Evolutionary conservation across 1,140 invertebrate species (phyloP).

Genomic region (Liolophura sinensis): DNA sequence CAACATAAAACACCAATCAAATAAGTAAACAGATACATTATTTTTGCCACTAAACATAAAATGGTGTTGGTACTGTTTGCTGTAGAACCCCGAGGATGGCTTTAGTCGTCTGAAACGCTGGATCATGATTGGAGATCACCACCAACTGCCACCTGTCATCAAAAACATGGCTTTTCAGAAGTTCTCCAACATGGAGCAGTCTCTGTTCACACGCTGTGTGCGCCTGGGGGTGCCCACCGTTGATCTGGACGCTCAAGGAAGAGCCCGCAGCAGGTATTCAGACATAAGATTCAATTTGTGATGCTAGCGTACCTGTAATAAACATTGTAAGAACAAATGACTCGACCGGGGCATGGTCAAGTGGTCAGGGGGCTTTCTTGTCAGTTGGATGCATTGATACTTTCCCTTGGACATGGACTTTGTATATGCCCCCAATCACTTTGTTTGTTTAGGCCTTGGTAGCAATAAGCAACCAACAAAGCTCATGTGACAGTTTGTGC

Average conservation of each 20-base stretch:
- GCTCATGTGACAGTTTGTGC: no score
- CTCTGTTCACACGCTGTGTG: conserved; percentile 95
- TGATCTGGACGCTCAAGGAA: conserved; percentile 95
- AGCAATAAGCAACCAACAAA: no score
- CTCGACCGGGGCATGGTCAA: no score
- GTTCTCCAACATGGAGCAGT: conserved; percentile 99
- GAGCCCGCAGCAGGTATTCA: conserved; percentile 79
- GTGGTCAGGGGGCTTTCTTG: no score
- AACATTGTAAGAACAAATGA: no score
- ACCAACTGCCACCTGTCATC: conserved; percentile 98
- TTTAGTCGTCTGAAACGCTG: conserved; percentile 95
- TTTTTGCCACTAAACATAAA: background rate
- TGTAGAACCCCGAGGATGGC: conserved; percentile 89
- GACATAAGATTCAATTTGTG: background rate
- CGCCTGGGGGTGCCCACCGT: conserved; percentile 95
- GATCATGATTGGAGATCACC: conserved; percentile 99
- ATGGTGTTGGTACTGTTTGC: background rate
- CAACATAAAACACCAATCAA: background rate
- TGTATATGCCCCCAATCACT: no score
- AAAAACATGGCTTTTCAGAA: conserved; percentile 99
- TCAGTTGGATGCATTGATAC: no score
- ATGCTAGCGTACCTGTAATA: no score
- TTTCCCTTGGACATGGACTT: no score
- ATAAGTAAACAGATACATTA: background rate
- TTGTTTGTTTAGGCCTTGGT: no score